Conservation (phyloP, 2,888 invertebrate genomes). For the Pristionchus japonicus region DNA sequence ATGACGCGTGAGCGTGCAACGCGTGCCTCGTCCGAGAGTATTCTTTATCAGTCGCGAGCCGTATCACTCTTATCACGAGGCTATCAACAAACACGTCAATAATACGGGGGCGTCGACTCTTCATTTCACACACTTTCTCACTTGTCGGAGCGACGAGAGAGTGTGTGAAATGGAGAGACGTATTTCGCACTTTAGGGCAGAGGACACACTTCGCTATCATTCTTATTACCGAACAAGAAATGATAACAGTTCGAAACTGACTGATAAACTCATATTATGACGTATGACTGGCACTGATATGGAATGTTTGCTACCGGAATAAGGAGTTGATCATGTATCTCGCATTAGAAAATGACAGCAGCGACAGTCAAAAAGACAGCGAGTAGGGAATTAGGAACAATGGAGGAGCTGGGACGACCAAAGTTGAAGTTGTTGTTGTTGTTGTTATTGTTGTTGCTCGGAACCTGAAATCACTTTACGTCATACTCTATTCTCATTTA, state of each 20-base stretch:
- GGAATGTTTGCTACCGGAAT: background rate
- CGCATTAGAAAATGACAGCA: background rate
- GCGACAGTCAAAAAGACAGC: background rate
- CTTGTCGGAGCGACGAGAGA: too few relatives aligned
- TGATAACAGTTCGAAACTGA: too few relatives aligned
- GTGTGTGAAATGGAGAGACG: too few relatives aligned
- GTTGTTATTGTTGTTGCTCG: conserved; percentile 7
- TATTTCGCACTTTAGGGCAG: too few relatives aligned
- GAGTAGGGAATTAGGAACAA: background rate
- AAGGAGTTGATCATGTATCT: background rate
- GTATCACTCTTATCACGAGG: background rate
- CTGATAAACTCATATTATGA: too few relatives aligned
- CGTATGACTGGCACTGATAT: background rate
- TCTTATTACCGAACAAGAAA: background rate
- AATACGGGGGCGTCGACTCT: background rate
- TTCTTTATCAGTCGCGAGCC: background rate
- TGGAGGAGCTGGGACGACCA: background rate
- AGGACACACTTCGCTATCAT: too few relatives aligned
- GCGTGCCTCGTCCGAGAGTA: background rate
- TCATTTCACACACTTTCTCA: background rate
- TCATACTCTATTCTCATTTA: background rate
- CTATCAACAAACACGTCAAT: conserved; percentile 24
- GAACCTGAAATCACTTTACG: background rate
- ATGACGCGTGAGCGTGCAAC: background rate
- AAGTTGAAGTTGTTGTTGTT: background rate